Base-by-base conservation (phyloP, 2,797 vertebrate genomes). In the Pitangus sulphuratus region DNA sequence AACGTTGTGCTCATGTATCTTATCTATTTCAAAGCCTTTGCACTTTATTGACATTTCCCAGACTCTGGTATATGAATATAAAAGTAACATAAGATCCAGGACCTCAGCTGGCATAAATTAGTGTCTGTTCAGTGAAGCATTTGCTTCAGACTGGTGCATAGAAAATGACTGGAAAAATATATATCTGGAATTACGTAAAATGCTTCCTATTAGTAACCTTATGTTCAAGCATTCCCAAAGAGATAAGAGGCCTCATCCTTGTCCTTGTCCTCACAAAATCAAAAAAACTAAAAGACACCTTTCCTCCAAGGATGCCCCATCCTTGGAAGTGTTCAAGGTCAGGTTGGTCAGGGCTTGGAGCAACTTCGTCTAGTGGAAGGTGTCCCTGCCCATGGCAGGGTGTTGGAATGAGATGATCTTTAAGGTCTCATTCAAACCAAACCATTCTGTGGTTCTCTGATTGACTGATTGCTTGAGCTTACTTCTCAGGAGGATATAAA, bases 61-160 rank as follows among this genome's bases (percentile, higher is more conserved):
- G 90, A 66, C 37, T 87, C 39, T 25, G 30, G 39, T 44, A 51
- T 62, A 84, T 28, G 53, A 89, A 70, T 64, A 71, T 64, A 78
- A 79, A 82, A 64, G 45, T 64, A 90, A 82, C 33, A 13, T 37
- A 80, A 90, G 40, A 72, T 42, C 68, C 40, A 79, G 68, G 76
- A 85, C 58, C 40, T 85, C 80, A 85, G 68, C 75, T 93, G 83
- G 33, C 68, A 62, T 82, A 87, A 93, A 93, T 79, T 82, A 87
- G 44, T 68, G 45, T 87, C 86, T 89, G 48, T 64, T 84, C 61
- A 64, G 62, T 48, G 62, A 66, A 71, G 68, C 66, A 57, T 44
- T 88, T 76, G 79, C 68, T 87, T 58, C 50, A 33, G 58, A 51
- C 35, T 66, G 68, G 54, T 68, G 37, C 54, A 78, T 40, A 62